Conservation (phyloP, 2,888 invertebrate genomes). For the Aporophyla nigra region DNA sequence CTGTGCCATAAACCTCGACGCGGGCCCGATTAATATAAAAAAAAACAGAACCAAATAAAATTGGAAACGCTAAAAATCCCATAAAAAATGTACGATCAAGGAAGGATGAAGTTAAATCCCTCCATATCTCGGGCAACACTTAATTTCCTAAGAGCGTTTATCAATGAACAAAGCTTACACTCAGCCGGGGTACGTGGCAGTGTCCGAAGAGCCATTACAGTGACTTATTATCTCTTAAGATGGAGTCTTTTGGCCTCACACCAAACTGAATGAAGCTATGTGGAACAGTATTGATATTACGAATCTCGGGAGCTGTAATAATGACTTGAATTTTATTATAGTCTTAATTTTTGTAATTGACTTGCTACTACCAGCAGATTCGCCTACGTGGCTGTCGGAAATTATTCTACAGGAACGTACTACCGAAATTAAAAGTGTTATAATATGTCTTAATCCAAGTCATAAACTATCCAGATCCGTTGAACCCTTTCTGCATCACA, state of each 20-base stretch:
- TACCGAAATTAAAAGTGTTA: too few relatives aligned
- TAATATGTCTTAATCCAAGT: too few relatives aligned
- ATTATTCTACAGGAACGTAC: too few relatives aligned
- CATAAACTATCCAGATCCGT: too few relatives aligned
- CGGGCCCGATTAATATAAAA: not conserved
- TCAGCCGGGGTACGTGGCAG: conserved; percentile 32
- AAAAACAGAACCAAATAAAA: not conserved
- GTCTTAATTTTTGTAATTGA: not conserved
- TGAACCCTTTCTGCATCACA: too few relatives aligned
- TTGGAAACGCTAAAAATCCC: not conserved
- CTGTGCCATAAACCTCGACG: too few relatives aligned
- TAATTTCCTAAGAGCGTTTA: conserved; percentile 58
- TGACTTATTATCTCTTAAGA: conserved; percentile 70
- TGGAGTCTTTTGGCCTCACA: conserved; percentile 58
- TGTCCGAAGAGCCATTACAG: conserved; percentile 59
- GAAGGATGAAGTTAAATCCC: conserved; percentile 15
- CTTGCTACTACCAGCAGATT: too few relatives aligned
- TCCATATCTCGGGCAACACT: conserved; percentile 30
- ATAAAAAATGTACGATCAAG: conserved; percentile 3
- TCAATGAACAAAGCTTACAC: conserved; percentile 55
- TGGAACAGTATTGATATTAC: not conserved
- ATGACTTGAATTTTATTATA: not conserved
- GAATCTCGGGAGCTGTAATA: not conserved
- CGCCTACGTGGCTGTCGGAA: too few relatives aligned
- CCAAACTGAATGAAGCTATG: conserved; percentile 29